These are phyloP conservation scores for Actinia equina DNA, from an alignment of 64 coral and sea anemone genomes.

Conservation along the genomic window DNA sequence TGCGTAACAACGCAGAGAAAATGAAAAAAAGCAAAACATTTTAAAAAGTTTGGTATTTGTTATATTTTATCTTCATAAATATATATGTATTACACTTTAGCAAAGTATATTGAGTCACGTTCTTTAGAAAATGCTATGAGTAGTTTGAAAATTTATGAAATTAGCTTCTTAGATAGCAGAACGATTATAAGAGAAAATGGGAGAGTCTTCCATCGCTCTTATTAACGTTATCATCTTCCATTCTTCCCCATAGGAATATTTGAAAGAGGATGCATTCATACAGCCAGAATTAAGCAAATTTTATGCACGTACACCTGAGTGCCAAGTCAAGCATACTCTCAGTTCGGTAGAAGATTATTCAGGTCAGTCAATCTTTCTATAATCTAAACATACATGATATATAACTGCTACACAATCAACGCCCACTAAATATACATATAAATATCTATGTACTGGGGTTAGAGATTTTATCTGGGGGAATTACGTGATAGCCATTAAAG, in stretches of 20 bases:
- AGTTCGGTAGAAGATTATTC: neutral
- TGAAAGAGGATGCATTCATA: neutral
- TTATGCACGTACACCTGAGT: neutral
- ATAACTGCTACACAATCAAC: neutral
- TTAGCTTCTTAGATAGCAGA: too few relatives aligned
- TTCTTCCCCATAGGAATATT: neutral
- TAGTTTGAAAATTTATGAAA: too few relatives aligned
- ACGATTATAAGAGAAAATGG: too few relatives aligned
- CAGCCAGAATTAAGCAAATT: neutral
- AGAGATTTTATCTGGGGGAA: neutral
- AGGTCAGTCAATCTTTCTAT: neutral
- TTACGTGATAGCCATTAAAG: neutral
- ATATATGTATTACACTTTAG: too few relatives aligned
- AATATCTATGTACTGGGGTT: neutral
- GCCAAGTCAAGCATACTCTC: neutral
- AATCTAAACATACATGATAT: neutral
- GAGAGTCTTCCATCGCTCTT: too few relatives aligned
- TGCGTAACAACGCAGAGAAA: too few relatives aligned
- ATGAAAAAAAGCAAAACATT: too few relatives aligned
- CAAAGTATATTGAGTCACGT: too few relatives aligned
- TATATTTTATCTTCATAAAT: neutral
- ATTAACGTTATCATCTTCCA: too few relatives aligned
- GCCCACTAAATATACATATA: neutral
- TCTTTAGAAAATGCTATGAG: too few relatives aligned
- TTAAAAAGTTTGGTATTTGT: neutral